Evolutionary conservation across 2,113 vertebrate genomes (phyloP), one percentile per base, ranked within the genome.

Genomic region (Mungos mungo): DNA sequence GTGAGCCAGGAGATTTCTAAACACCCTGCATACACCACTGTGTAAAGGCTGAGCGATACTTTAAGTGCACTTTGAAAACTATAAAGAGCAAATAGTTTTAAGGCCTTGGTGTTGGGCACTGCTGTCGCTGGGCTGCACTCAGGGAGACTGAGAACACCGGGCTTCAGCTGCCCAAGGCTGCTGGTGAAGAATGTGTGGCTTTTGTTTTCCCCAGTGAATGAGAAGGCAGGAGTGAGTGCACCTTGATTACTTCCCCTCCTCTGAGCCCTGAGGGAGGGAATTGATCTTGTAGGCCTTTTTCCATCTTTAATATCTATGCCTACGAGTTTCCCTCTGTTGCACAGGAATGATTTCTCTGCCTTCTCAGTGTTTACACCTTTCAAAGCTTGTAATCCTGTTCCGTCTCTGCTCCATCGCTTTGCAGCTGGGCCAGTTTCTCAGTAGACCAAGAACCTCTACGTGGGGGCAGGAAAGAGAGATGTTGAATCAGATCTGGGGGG

Each of bases 31-130:
- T 5, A 10, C 25, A 4, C 68, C 47, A 57, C 11, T 60, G 19
- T 15, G 15, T 13, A 8, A 8, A 65, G 18, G 9, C 50, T 29
- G 4, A 12, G 0, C 0, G 7, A 21, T 38, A 21, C 45, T 57
- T 54, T 2, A 41, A 65, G 23, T 38, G 60, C 3, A 45, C 52
- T 14, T 66, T 52, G 27, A 21, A n/a, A 50, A 41, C 25, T 33
- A 16, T 14, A 31, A 31, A 66, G 13, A 18, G 10, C 8, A n/a
- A 68, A 41, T 4, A 21, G 15, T 60, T 57, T 11, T n/a, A 74
- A 93, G 54, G 21, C 2, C 18, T 45, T 65, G 11, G 12, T 16
- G 16, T n/a, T 66, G 1, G 18, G 21, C 12, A 35, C 18, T 10
- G 3, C n/a, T 33, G 41, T 80, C 52, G 21, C 68, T 50, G 10